Evolutionary conservation across 1,140 invertebrate genomes (phyloP).

Genomic region (Eciton burchellii): DNA sequence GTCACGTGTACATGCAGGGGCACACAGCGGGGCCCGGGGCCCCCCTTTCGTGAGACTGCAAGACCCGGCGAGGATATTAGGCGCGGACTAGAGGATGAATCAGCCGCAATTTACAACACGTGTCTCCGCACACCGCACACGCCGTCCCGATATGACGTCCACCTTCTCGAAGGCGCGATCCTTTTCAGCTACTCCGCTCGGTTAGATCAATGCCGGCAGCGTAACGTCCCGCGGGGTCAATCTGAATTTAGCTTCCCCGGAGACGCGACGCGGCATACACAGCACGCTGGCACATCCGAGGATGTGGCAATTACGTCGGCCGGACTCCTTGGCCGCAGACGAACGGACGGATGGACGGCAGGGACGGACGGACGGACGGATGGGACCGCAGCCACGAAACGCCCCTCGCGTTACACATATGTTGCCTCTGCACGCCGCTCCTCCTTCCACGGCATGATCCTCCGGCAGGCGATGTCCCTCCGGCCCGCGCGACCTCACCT

Average conservation of each 20-base stretch:
- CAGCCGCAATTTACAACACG: constrained; percentile 19
- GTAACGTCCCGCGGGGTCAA: no score
- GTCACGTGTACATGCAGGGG: constrained; percentile 61
- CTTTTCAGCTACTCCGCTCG: not conserved
- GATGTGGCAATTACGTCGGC: constrained; percentile 74
- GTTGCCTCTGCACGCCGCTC: constrained; percentile 65
- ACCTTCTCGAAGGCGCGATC: not conserved
- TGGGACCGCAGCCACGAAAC: constrained; percentile 76
- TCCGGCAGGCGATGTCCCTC: constrained; percentile 56
- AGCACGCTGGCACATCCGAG: constrained; percentile 71
- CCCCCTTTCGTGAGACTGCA: constrained; percentile 16
- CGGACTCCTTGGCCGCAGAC: constrained; percentile 72
- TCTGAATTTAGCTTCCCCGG: not conserved
- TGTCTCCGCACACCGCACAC: not conserved
- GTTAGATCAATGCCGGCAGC: not conserved
- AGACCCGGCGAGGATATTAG: constrained; percentile 1
- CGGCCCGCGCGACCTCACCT: constrained; percentile 43
- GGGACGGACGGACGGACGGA: constrained; percentile 56
- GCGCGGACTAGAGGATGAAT: constrained; percentile 43
- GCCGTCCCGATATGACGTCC: not conserved
- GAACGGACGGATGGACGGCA: constrained; percentile 59
- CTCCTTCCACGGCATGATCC: constrained; percentile 65
- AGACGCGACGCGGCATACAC: constrained; percentile 40
- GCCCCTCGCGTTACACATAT: constrained; percentile 80
- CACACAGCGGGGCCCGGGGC: not conserved